These are phyloP conservation scores for Ariolimax columbianus DNA, from an alignment of 2,888 invertebrate genomes.

Conservation along the genomic window DNA sequence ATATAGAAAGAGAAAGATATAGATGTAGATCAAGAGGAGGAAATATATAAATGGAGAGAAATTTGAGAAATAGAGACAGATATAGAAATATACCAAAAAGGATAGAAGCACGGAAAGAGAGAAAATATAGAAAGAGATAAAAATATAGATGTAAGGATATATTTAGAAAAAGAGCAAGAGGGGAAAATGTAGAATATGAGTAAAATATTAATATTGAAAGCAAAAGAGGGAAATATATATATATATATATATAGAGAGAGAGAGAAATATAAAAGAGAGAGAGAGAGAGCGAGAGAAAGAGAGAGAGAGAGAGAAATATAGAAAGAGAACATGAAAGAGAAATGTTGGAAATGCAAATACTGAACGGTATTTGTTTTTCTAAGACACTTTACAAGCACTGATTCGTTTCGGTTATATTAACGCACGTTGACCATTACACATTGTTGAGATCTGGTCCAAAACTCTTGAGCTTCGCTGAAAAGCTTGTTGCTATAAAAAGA, in stretches of 20 bases:
- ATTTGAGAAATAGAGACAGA: neutral
- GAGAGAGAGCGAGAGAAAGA: too few species aligned
- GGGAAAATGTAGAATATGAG: neutral
- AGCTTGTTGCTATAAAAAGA: too few species aligned
- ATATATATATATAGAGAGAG: too few species aligned
- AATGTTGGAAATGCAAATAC: too few species aligned
- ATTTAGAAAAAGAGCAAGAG: neutral
- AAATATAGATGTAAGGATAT: neutral
- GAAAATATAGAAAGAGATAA: neutral
- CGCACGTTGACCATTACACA: too few species aligned
- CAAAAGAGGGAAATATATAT: neutral
- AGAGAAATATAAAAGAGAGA: too few species aligned
- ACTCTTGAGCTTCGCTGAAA: too few species aligned
- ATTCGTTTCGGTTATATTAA: neutral
- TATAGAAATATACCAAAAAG: too few species aligned
- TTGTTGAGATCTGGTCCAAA: too few species aligned
- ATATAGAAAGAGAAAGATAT: neutral
- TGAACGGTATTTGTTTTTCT: too few species aligned
- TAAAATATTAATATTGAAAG: neutral
- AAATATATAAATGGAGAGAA: neutral
- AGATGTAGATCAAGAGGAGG: neutral
- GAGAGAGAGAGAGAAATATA: neutral
- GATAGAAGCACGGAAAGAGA: neutral
- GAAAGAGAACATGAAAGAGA: conserved; percentile 13
- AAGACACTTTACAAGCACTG: neutral